A percentile compares a stretch with the other conserved stretches of the same genome.
Conservation (phyloP, 2,888 invertebrate genomes). For the Cryptophagus acutangulus region DNA sequence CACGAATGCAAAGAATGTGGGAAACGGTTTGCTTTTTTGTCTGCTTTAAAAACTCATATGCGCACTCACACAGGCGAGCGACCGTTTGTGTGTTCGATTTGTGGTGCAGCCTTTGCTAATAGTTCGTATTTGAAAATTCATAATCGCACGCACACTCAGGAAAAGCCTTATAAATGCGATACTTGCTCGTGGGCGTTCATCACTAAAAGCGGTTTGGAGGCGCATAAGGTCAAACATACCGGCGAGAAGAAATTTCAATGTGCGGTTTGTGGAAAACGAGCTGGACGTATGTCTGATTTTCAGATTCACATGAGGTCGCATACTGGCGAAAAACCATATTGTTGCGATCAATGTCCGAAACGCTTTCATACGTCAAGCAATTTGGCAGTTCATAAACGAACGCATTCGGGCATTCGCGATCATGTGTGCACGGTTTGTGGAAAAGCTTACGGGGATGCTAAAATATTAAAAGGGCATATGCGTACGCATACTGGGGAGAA, state of each 20-base stretch:
- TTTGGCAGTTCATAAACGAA: conserved; percentile 41
- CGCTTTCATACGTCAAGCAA: conserved; percentile 44
- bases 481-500: conserved; percentile 44
- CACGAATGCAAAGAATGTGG: conserved; percentile 42
- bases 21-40: conserved; percentile 43
- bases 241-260: conserved; percentile 44
- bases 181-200: conserved; percentile 42
- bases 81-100: conserved; percentile 39
- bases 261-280: conserved; percentile 39
- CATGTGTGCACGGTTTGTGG: conserved; percentile 40
- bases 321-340: conserved; percentile 43
- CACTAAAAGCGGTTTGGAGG: conserved; percentile 40
- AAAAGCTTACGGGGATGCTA: conserved; percentile 40
- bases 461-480: conserved; percentile 41
- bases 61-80: conserved; percentile 43
- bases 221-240: conserved; percentile 41
- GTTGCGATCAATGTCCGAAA: conserved; percentile 41
- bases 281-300: conserved; percentile 40
- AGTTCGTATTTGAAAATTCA: conserved; percentile 45
- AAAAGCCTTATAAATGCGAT: conserved; percentile 42
- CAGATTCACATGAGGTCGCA: conserved; percentile 43
- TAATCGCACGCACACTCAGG: conserved; percentile 41
- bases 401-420: conserved; percentile 39
- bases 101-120: conserved; percentile 41
- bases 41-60: conserved; percentile 39